Evolutionary conservation across 1,140 invertebrate genomes (phyloP).

Genomic region (Tribolium castaneum): DNA sequence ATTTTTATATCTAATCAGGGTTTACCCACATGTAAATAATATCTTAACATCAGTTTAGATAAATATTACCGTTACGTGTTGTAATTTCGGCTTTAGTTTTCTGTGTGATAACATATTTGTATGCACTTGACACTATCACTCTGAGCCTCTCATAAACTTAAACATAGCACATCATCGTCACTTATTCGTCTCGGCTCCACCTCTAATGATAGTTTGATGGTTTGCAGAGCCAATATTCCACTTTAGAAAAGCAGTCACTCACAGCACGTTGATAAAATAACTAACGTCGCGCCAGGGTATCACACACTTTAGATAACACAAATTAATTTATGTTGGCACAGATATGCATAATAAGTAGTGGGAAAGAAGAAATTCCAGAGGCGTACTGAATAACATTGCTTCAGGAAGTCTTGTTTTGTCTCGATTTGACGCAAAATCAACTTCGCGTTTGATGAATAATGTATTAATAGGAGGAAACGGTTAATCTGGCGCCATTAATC

Average conservation of each 20-base stretch:
- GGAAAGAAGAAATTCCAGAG: conserved; percentile 8
- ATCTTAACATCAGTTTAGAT: background rate
- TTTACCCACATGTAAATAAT: background rate
- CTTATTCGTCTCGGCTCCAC: background rate
- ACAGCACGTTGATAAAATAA: background rate
- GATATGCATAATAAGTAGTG: conserved; percentile 17
- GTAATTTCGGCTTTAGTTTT: background rate
- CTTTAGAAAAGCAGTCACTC: background rate
- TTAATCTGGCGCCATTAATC: conserved; percentile 26
- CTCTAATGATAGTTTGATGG: background rate
- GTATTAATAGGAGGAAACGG: conserved; percentile 10
- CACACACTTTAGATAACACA: conserved; percentile 15
- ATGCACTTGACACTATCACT: background rate
- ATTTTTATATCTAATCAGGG: background rate
- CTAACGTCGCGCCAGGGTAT: conserved; percentile 1
- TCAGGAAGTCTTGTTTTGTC: background rate
- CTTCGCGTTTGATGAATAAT: conserved; percentile 22
- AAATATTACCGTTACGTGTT: background rate
- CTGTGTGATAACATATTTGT: background rate
- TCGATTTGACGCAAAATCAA: background rate
- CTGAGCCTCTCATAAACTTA: background rate
- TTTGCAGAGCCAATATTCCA: background rate
- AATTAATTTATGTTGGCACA: conserved; percentile 31
- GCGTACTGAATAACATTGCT: background rate
- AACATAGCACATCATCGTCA: background rate